Percentiles rank a stretch among this genome's conserved stretches.
These are phyloP conservation scores for Seriola quinqueradiata DNA, from an alignment of 2,113 vertebrate genomes.

Conservation along the genomic window DNA sequence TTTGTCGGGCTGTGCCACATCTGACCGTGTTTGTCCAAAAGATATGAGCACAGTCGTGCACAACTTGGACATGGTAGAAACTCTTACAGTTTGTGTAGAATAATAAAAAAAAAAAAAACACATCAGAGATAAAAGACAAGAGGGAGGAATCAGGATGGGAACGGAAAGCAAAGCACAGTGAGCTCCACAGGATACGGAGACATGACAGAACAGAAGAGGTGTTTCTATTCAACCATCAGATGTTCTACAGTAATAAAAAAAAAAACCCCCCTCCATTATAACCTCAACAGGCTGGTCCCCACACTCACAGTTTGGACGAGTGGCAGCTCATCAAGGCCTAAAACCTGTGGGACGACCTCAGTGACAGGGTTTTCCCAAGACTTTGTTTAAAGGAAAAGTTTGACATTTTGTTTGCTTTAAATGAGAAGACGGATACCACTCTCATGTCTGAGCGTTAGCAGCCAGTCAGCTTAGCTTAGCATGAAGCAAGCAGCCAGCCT, in stretches of 20 bases:
- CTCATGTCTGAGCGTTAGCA: background rate
- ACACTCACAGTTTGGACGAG: constrained; percentile 14
- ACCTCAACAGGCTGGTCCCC: constrained; percentile 24
- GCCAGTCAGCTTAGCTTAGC: background rate
- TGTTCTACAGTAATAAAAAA: constrained; percentile 54
- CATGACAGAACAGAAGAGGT: constrained; percentile 47
- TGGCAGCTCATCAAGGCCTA: constrained; percentile 19
- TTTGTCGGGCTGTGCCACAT: constrained; percentile 44
- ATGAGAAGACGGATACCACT: background rate
- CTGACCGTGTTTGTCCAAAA: constrained; percentile 60
- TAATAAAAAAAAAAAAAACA: constrained; percentile 9
- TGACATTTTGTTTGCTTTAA: constrained; percentile 1
- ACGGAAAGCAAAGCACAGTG: constrained; percentile 61
- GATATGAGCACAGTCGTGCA: constrained; percentile 62
- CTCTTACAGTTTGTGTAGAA: constrained; percentile 34
- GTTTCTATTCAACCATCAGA: constrained; percentile 36
- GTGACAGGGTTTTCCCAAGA: background rate
- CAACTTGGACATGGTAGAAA: constrained; percentile 56
- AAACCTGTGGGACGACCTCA: background rate
- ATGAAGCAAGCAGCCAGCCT: background rate
- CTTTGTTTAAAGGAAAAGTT: background rate
- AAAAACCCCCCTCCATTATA: background rate
- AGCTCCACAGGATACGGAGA: constrained; percentile 74
- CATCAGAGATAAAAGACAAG: constrained; percentile 5
- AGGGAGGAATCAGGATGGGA: constrained; percentile 17